Percentiles rank a stretch among this genome's conserved stretches.
Evolutionary conservation across 2,113 vertebrate species (phyloP).

Genomic region (Alces alces): DNA sequence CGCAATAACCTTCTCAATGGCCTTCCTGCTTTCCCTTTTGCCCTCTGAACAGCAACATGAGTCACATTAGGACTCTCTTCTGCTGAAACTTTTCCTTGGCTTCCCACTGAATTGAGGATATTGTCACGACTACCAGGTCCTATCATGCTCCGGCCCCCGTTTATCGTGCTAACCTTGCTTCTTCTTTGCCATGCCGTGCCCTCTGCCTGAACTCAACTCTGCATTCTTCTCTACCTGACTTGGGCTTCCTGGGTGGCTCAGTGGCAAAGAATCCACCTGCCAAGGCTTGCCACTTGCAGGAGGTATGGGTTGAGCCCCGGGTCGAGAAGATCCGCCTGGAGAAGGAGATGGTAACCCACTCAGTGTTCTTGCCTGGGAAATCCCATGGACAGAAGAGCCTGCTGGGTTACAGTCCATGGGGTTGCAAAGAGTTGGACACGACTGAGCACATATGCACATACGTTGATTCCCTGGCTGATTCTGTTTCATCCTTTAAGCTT

Average conservation of each 20-base stretch:
- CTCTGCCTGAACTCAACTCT: background rate
- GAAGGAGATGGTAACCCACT: background rate
- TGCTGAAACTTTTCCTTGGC: background rate
- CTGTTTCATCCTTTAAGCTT: background rate
- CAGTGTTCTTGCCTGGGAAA: background rate
- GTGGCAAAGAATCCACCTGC: background rate
- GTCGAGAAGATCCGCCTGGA: background rate
- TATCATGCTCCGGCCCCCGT: background rate
- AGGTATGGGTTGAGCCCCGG: background rate
- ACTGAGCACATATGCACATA: background rate
- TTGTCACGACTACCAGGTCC: accelerated
- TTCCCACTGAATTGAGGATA: background rate
- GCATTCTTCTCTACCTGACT: background rate
- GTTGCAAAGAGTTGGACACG: background rate
- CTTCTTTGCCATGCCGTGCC: background rate
- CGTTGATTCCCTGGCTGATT: background rate
- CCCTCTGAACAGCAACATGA: background rate
- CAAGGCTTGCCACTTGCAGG: background rate
- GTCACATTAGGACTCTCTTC: background rate
- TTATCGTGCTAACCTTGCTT: background rate
- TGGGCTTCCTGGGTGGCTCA: background rate
- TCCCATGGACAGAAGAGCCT: background rate
- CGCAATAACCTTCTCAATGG: accelerated
- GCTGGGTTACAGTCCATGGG: background rate
- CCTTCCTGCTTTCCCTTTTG: background rate